phyloP scores from a whole-genome alignment of 2,888 invertebrate species.

The Lysandra coridon region DNA sequence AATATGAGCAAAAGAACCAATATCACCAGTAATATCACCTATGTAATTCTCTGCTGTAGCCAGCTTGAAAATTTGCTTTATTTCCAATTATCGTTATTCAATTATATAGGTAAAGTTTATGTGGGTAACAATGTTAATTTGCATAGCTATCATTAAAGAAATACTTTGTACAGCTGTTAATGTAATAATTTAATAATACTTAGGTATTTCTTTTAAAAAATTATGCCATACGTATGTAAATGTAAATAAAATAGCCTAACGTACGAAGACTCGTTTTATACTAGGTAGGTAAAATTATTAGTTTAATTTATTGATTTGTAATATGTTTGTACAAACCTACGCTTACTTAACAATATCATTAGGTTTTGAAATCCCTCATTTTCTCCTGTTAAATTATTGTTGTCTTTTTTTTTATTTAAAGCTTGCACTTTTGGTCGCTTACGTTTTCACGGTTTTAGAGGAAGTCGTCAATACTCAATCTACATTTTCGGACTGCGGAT shows the following conservation, averaged over 20 bases:
- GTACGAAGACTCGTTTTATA: background rate
- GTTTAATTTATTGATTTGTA: background rate
- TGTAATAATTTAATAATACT: background rate
- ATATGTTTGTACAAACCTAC: background rate
- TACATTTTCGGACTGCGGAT: background rate
- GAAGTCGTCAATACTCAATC: background rate
- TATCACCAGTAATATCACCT: background rate
- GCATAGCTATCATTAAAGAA: background rate
- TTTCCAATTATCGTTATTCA: background rate
- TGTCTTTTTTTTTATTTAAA: too few species aligned
- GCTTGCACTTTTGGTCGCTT: background rate
- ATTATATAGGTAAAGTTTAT: background rate
- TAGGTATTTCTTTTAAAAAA: background rate
- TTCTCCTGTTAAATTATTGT: constrained; percentile 42
- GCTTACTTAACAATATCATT: background rate
- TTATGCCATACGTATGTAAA: background rate
- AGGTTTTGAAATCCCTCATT: background rate
- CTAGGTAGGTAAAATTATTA: background rate
- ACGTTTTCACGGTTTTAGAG: background rate
- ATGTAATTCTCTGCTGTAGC: background rate
- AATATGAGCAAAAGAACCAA: background rate
- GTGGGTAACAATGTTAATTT: background rate
- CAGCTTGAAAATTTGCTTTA: background rate
- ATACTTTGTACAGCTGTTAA: background rate
- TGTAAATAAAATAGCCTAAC: background rate